These are phyloP conservation scores for Microctenopoma lineatum DNA, from an alignment of 2,797 vertebrate genomes.

Conservation along the genomic window DNA sequence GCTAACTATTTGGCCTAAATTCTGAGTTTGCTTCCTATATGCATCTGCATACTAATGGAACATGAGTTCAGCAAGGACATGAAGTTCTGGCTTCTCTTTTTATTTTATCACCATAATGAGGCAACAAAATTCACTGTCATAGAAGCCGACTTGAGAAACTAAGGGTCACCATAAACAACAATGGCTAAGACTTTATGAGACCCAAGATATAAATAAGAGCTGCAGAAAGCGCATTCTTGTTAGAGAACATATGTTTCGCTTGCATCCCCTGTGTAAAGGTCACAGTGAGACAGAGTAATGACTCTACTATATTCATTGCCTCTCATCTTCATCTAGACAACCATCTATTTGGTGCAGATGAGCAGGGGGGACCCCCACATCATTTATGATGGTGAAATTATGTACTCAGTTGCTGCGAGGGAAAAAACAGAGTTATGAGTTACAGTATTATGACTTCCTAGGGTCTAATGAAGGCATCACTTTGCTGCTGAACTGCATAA, in stretches of 20 bases:
- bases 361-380: conserved; percentile 59
- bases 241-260: conserved; percentile 70
- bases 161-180: conserved; percentile 76
- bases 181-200: conserved; percentile 62
- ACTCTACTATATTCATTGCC: conserved; percentile 58
- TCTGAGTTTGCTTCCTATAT: conserved; percentile 39
- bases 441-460: conserved; percentile 67
- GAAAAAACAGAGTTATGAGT: conserved; percentile 66
- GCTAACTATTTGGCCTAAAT: conserved; percentile 54
- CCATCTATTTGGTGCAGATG: conserved; percentile 64
- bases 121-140: conserved; percentile 57
- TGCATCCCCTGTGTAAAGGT: conserved; percentile 74
- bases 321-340: conserved; percentile 49
- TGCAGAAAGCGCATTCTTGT: conserved; percentile 70
- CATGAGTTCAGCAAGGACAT: conserved; percentile 47
- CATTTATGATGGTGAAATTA: conserved; percentile 71
- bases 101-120: conserved; percentile 73
- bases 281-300: conserved; percentile 75
- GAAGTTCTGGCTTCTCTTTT: conserved; percentile 53
- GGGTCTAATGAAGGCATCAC: conserved; percentile 75
- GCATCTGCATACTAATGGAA: conserved; percentile 47
- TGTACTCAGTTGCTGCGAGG: conserved; percentile 62
- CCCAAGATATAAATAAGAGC: conserved; percentile 68
- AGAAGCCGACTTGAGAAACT: conserved; percentile 47
- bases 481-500: conserved; percentile 59